Evolutionary conservation across 2,888 invertebrate species (phyloP).

Genomic region (Zygogramma bicolorata): DNA sequence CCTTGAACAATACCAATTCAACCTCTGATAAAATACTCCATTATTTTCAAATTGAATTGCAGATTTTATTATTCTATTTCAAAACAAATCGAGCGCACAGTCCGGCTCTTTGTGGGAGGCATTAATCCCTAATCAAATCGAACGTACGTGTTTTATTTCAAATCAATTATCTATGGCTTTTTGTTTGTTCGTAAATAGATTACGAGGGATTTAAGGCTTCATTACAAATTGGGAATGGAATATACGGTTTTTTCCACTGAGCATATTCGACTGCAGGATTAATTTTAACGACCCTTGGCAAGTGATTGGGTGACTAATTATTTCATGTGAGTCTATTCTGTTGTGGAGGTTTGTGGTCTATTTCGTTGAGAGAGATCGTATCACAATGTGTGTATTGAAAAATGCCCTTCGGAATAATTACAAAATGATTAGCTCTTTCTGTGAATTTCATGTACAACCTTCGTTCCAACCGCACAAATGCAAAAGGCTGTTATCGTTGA

Average conservation of each 20-base stretch:
- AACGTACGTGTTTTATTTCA: slow-evolving; percentile 36
- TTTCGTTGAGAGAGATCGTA: background rate
- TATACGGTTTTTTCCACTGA: slow-evolving; percentile 5
- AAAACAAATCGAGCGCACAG: slow-evolving; percentile 7
- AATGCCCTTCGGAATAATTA: too few species aligned
- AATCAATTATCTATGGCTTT: slow-evolving; percentile 40
- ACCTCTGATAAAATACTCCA: background rate
- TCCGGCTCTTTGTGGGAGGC: slow-evolving; percentile 14
- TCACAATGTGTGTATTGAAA: background rate
- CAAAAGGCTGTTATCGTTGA: too few species aligned
- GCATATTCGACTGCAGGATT: background rate
- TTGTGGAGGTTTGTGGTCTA: background rate
- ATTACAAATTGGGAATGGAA: slow-evolving; percentile 30
- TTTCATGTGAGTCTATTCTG: background rate
- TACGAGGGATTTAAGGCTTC: slow-evolving; percentile 37
- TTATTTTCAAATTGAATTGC: slow-evolving; percentile 1
- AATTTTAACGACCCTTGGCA: background rate
- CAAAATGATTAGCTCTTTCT: too few species aligned
- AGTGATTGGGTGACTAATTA: background rate
- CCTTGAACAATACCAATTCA: background rate
- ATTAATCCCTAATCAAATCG: slow-evolving; percentile 32
- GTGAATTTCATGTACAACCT: too few species aligned
- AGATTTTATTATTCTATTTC: slow-evolving; percentile 6
- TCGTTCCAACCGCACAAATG: too few species aligned
- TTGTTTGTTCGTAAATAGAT: slow-evolving; percentile 41